Percentiles rank a stretch among this genome's conserved stretches.
These are phyloP conservation scores for Madoqua kirkii DNA, from an alignment of 2,113 vertebrate genomes.

Conservation along the genomic window DNA sequence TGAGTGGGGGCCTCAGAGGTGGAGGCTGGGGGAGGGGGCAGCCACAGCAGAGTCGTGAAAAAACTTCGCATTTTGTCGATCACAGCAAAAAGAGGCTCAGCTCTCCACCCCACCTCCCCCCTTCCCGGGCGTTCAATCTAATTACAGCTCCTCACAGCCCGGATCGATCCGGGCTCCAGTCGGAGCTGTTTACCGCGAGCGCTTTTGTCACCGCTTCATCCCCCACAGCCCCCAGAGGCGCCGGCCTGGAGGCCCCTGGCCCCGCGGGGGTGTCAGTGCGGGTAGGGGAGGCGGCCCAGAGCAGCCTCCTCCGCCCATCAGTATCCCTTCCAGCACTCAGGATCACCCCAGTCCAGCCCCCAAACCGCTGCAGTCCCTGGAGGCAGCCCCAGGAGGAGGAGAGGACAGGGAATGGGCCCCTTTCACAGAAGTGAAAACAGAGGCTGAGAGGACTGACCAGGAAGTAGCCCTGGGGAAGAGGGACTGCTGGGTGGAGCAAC, in stretches of 20 bases:
- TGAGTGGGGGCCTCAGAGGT: neutral
- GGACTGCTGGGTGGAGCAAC: neutral
- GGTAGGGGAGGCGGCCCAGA: rapidly evolving
- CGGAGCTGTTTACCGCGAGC: constrained; percentile 83
- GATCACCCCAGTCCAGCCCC: neutral
- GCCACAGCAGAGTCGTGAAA: rapidly evolving
- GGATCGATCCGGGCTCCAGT: constrained; percentile 87
- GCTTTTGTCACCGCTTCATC: constrained; percentile 79
- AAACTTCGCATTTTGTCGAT: constrained; percentile 82
- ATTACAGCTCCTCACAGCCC: constrained; percentile 89
- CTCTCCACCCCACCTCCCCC: constrained; percentile 56
- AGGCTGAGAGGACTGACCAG: neutral
- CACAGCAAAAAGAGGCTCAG: constrained; percentile 78
- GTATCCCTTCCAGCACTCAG: neutral
- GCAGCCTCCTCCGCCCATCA: neutral
- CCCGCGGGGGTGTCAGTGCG: rapidly evolving
- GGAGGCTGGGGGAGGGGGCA: neutral
- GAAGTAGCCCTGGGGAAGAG: neutral
- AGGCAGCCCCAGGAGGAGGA: neutral
- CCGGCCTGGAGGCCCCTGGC: neutral
- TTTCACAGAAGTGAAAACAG: neutral
- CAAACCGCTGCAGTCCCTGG: neutral
- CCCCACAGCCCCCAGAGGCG: neutral
- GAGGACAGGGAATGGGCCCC: neutral
- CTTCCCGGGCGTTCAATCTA: constrained; percentile 86